phyloP scores from a whole-genome alignment of 1,140 invertebrate genomes.

The Parasteatoda tepidariorum region DNA sequence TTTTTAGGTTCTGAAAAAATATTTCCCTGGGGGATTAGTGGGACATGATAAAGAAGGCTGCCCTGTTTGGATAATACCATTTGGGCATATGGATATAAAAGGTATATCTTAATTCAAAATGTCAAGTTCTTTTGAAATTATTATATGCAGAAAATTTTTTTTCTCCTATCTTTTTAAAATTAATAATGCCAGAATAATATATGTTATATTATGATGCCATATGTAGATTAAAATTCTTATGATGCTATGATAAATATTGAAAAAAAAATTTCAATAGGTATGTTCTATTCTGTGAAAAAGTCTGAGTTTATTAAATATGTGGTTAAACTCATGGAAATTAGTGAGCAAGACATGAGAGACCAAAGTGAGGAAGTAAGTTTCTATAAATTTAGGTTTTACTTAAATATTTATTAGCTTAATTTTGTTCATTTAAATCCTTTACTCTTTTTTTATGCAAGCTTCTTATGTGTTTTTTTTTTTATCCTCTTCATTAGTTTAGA shows the following conservation, averaged over 20 bases:
- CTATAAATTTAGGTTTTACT: too few species aligned
- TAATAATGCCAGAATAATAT: too few species aligned
- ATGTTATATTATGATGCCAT: not conserved
- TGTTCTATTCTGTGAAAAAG: constrained; percentile 80
- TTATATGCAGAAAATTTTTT: not conserved
- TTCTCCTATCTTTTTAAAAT: not conserved
- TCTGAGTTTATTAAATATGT: constrained; percentile 77
- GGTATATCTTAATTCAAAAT: constrained; percentile 61
- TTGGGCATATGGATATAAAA: constrained; percentile 67
- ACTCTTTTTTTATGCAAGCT: too few species aligned
- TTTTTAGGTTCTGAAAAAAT: constrained; percentile 72
- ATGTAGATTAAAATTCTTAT: not conserved
- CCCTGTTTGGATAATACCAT: constrained; percentile 72
- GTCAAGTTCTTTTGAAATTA: not conserved
- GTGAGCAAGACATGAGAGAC: constrained; percentile 61
- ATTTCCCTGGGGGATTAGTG: constrained; percentile 80
- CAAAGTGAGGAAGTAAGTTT: constrained; percentile 56
- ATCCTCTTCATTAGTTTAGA: too few species aligned
- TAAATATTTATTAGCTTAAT: too few species aligned
- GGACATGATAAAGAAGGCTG: constrained; percentile 89
- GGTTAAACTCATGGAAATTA: constrained; percentile 53
- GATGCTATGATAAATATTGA: not conserved
- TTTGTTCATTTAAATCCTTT: too few species aligned
- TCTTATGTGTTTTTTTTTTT: too few species aligned
- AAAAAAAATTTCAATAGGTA: constrained; percentile 72